These are phyloP conservation scores for Acronicta psi DNA, from an alignment of 2,888 invertebrate species.

Conservation along the genomic window DNA sequence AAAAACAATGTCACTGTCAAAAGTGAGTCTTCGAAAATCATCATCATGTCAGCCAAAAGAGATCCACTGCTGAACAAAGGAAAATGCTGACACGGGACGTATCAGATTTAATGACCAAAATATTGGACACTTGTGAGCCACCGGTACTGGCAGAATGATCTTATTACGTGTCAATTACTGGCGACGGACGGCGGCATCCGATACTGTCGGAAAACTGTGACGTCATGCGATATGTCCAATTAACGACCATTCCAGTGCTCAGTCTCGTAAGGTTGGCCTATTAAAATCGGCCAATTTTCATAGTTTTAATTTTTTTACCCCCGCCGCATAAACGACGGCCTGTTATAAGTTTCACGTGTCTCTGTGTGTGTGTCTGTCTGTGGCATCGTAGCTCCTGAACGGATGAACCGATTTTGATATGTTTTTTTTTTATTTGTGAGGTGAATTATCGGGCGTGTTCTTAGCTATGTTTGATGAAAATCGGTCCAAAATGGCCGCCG, in stretches of 20 bases:
- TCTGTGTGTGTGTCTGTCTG: too few relatives aligned
- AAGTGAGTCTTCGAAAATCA: neutral
- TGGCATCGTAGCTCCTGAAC: too few relatives aligned
- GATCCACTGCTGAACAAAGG: too few relatives aligned
- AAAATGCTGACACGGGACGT: neutral
- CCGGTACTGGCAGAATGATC: constrained; percentile 11
- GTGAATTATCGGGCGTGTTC: too few relatives aligned
- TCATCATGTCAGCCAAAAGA: too few relatives aligned
- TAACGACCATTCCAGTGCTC: constrained; percentile 26
- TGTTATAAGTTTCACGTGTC: too few relatives aligned
- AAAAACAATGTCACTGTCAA: neutral
- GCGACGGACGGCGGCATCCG: constrained; percentile 4
- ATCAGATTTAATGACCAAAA: constrained; percentile 1
- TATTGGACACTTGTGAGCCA: constrained; percentile 4
- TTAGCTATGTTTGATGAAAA: too few relatives aligned
- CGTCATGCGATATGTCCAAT: constrained; percentile 44
- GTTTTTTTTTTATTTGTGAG: too few relatives aligned
- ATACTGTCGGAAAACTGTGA: constrained; percentile 18
- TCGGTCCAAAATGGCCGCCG: too few relatives aligned
- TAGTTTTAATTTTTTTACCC: neutral
- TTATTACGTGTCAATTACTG: constrained; percentile 31
- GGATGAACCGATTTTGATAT: too few relatives aligned
- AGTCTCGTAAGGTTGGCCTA: constrained; percentile 19
- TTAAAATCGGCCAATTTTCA: constrained; percentile 30
- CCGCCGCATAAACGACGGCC: too few relatives aligned